phyloP scores from a whole-genome alignment of 2,888 invertebrate genomes.

The Lordiphosa andalusiaca region DNA sequence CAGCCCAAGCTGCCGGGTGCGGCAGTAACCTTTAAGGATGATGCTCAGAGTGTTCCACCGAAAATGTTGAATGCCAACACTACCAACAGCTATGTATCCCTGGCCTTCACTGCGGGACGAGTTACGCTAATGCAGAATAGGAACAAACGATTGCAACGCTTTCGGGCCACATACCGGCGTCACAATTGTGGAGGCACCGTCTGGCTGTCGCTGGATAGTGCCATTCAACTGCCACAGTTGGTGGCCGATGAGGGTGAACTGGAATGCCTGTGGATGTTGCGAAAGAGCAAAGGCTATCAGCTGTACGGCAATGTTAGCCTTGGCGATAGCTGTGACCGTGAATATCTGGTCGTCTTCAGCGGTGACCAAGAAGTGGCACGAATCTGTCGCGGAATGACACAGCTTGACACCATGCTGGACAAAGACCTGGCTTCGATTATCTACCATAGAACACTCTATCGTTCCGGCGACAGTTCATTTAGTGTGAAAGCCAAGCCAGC shows the following conservation, averaged over 20 bases:
- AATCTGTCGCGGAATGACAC: slow-evolving; percentile 82
- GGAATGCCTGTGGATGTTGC: slow-evolving; percentile 88
- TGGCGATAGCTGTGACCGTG: slow-evolving; percentile 82
- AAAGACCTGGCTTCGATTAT: slow-evolving; percentile 80
- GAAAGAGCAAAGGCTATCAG: slow-evolving; percentile 51
- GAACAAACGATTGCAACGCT: slow-evolving; percentile 24
- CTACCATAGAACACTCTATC: slow-evolving; percentile 83
- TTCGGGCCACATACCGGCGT: slow-evolving; percentile 82
- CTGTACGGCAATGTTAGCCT: slow-evolving; percentile 82
- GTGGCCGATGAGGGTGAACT: slow-evolving; percentile 73
- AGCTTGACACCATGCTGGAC: slow-evolving; percentile 21
- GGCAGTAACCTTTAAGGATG: slow-evolving; percentile 37
- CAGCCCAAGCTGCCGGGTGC: background rate
- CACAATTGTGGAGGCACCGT: slow-evolving; percentile 87
- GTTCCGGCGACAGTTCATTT: slow-evolving; percentile 40
- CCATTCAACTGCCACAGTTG: slow-evolving; percentile 77
- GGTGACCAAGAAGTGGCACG: slow-evolving; percentile 81
- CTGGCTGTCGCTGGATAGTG: slow-evolving; percentile 66
- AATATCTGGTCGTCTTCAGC: slow-evolving; percentile 82
- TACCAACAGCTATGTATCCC: slow-evolving; percentile 36
- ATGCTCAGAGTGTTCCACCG: background rate
- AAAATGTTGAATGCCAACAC: slow-evolving; percentile 26
- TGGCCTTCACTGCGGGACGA: slow-evolving; percentile 45
- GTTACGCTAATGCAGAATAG: slow-evolving; percentile 51
- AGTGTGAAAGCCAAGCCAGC: slow-evolving; percentile 30